Evolutionary conservation across 2,797 vertebrate genomes (phyloP), one percentile per base, ranked within the genome.

Genomic region (Premnoplex brunnescens): DNA sequence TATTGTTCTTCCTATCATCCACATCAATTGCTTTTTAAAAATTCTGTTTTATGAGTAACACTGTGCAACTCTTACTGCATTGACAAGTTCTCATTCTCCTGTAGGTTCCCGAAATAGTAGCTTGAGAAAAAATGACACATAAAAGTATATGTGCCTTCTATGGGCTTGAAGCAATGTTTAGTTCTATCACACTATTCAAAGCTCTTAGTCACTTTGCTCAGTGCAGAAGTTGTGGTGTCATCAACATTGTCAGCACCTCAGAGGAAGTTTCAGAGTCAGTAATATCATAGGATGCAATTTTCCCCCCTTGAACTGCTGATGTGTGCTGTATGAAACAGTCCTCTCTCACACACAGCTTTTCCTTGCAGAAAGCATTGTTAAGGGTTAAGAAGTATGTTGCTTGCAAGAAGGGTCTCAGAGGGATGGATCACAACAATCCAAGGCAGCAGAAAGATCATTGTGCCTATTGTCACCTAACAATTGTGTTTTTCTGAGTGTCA

Each of bases 401-500:
- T 36, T 52, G 6, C 21, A 62, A 56, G 11, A 76, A 62, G 13
- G 15, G 12, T 26, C 48, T 79, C 43, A 39, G n/a, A 84, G 37
- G 17, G 22, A 59, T 48, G 14, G 15, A 32, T 12, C 5, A 36
- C 20, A 67, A 26, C 30, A 14, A 39, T 59, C 7, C 13, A 52
- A 55, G n/a, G 18, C 23, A 76, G 24, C 23, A 87, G 34, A 78
- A 67, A 54, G 5, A 5, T 46, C 13, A 15, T 56, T 32, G 12
- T 52, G 4, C 22, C 14, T 48, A 2, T 56, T 67, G 24, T 7
- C 5, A 21, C 3, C 4, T 24, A 8, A 9, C 0, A 1, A 51
- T 15, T 60, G 9, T 4, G 3, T 66, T 88, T 83, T 52, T 80
- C 46, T 67, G 13, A 72, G 19, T 7, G 34, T 77, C 36, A 41